phyloP scores from a whole-genome alignment of 2,888 invertebrate genomes.

The Tetropium fuscum region DNA sequence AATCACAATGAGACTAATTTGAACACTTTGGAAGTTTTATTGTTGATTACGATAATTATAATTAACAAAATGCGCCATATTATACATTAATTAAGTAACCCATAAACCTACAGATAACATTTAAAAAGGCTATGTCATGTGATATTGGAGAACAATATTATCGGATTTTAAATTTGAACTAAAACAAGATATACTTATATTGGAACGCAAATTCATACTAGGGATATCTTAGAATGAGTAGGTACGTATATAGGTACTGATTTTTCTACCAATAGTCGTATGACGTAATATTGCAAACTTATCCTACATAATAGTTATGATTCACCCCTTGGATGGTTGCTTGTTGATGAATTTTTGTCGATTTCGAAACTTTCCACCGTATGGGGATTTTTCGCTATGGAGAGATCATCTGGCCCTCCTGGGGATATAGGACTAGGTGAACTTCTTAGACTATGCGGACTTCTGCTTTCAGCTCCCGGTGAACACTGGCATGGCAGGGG shows the following conservation, averaged over 20 bases:
- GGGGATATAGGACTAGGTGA: constrained; percentile 60
- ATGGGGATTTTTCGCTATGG: constrained; percentile 49
- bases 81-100: no score
- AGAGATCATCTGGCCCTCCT: constrained; percentile 61
- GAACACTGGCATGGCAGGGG: constrained; percentile 59
- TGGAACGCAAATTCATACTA: no score
- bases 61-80: no score
- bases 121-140: no score
- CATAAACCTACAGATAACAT: no score
- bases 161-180: no score
- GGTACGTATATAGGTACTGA: neutral
- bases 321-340: constrained; percentile 15
- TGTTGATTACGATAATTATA: no score
- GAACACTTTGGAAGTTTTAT: no score
- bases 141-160: no score
- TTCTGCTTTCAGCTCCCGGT: constrained; percentile 55
- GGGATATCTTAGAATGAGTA: neutral
- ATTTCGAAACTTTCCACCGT: constrained; percentile 34
- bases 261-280: constrained; percentile 1
- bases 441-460: constrained; percentile 51
- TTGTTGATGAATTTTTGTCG: constrained; percentile 22
- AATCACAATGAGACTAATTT: no score
- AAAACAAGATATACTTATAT: no score
- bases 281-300: constrained; percentile 8
- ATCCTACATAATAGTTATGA: constrained; percentile 12